Percentiles rank a stretch among this genome's conserved stretches.
Evolutionary conservation across 2,888 invertebrate genomes (phyloP).

Genomic region (Dasypolia templi): DNA sequence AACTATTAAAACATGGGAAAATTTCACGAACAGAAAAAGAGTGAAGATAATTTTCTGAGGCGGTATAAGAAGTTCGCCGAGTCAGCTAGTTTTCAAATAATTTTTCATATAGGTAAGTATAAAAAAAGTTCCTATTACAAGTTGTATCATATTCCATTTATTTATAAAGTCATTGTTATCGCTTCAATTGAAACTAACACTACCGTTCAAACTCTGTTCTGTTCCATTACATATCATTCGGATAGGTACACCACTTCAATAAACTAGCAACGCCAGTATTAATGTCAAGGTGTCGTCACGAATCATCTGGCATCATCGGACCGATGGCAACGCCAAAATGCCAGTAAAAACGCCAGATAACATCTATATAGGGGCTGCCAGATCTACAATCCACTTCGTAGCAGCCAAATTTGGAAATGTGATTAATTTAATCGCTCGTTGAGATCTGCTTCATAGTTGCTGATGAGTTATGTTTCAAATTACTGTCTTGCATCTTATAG

Average conservation of each 20-base stretch:
- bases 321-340: slow-evolving; percentile 72
- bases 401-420: slow-evolving; percentile 49
- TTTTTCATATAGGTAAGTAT: too few species aligned
- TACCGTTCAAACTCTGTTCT: slow-evolving; percentile 45
- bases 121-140: background rate
- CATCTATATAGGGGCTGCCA: slow-evolving; percentile 61
- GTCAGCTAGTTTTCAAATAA: too few species aligned
- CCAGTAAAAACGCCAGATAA: slow-evolving; percentile 66
- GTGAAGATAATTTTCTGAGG: too few species aligned
- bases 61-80: too few species aligned
- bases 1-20: too few species aligned
- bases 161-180: background rate
- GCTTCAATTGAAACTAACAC: background rate
- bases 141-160: background rate
- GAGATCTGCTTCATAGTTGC: slow-evolving; percentile 1
- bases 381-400: slow-evolving; percentile 42
- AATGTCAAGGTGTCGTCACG: slow-evolving; percentile 79
- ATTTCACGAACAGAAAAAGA: too few species aligned
- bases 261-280: slow-evolving; percentile 57
- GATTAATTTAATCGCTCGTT: slow-evolving; percentile 44
- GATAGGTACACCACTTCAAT: slow-evolving; percentile 40
- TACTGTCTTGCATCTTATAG: background rate
- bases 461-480: background rate
- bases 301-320: slow-evolving; percentile 75
- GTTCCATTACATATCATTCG: slow-evolving; percentile 48